Percentiles rank a stretch among this genome's conserved stretches.
Evolutionary conservation across 2,797 vertebrate genomes (phyloP).

Genomic region (Chaunax sp.): DNA sequence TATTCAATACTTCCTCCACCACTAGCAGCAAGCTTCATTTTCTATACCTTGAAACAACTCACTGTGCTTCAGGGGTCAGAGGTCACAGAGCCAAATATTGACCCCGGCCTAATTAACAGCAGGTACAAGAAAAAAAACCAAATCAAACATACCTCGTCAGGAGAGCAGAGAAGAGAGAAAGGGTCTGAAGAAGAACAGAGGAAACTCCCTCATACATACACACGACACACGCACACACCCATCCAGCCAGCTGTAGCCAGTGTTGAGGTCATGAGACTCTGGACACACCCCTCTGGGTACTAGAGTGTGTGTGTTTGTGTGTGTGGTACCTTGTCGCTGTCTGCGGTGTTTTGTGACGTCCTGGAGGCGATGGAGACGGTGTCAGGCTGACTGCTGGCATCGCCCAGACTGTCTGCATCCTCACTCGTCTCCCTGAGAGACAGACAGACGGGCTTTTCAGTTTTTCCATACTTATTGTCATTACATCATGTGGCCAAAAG

Average conservation of each 20-base stretch:
- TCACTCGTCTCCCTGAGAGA: constrained; percentile 91
- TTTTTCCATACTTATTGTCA: neutral
- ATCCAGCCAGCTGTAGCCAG: constrained; percentile 65
- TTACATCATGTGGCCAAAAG: neutral
- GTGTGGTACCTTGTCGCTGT: constrained; percentile 94
- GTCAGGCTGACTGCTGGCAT: constrained; percentile 97
- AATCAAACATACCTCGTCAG: constrained; percentile 58
- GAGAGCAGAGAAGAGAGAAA: constrained; percentile 22
- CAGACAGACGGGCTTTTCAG: neutral
- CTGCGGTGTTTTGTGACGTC: constrained; percentile 97
- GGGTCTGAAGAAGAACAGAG: constrained; percentile 10
- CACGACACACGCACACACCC: constrained; percentile 37
- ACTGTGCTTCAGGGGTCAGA: constrained; percentile 26
- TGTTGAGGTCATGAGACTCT: constrained; percentile 64
- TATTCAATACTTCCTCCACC: neutral
- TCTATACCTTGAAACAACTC: neutral
- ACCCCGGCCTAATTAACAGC: neutral
- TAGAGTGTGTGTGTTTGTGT: constrained; percentile 24
- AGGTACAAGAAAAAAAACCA: constrained; percentile 14
- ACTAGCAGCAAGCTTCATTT: neutral
- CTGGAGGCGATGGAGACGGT: constrained; percentile 98
- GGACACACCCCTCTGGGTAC: constrained; percentile 52
- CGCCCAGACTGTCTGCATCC: constrained; percentile 95
- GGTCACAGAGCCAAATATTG: constrained; percentile 23
- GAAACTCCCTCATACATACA: constrained; percentile 54